These are phyloP conservation scores for Pyrocoelia pectoralis DNA, from an alignment of 2,888 invertebrate species.

Conservation along the genomic window DNA sequence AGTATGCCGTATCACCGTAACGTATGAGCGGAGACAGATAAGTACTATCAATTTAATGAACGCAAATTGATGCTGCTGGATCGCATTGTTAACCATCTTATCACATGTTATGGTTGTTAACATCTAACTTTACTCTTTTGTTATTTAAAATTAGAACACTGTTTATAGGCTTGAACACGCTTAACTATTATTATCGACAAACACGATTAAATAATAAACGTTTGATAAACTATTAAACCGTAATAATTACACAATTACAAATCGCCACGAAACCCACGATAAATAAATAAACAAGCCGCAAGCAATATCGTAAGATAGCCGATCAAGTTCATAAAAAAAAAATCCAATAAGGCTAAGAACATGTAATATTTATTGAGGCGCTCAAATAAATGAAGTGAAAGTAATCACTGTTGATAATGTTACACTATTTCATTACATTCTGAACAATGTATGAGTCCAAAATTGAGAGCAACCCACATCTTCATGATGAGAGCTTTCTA, in stretches of 20 bases:
- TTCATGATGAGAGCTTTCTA: no score
- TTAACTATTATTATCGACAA: no score
- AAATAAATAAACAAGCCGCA: not conserved
- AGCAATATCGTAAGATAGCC: not conserved
- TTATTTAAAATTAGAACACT: not conserved
- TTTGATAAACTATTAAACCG: no score
- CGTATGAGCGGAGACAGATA: conserved; percentile 34
- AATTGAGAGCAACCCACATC: no score
- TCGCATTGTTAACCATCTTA: conserved; percentile 15
- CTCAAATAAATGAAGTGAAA: not conserved
- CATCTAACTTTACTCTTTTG: not conserved
- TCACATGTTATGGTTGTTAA: not conserved
- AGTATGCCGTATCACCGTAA: conserved; percentile 46
- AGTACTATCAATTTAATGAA: conserved; percentile 32
- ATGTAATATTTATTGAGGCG: not conserved
- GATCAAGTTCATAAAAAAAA: not conserved
- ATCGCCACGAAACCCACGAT: not conserved
- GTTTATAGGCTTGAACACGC: no score
- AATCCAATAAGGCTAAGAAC: not conserved
- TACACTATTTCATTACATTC: not conserved
- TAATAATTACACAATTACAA: not conserved
- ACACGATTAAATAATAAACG: no score
- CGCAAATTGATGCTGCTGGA: conserved; percentile 22
- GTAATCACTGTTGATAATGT: not conserved
- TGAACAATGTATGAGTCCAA: no score